Evolutionary conservation across 1,140 invertebrate species (phyloP).

Genomic region (Eumaeus atala): DNA sequence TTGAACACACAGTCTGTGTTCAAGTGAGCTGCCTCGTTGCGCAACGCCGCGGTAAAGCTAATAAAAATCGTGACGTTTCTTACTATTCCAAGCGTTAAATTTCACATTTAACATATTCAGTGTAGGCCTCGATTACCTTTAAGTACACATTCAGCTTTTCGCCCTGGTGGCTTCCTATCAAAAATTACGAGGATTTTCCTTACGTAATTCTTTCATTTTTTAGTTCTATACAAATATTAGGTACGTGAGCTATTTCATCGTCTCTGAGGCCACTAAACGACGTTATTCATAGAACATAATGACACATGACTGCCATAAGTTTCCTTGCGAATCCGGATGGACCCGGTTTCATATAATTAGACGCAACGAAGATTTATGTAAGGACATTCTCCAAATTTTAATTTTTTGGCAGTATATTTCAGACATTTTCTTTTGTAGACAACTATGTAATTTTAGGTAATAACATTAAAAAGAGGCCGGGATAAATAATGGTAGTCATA

Average conservation of each 20-base stretch:
- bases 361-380: conserved; percentile 51
- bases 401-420: conserved; percentile 41
- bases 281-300: conserved; percentile 48
- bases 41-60: conserved; percentile 37
- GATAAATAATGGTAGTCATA: conserved; percentile 6
- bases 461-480: background rate
- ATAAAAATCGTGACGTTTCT: conserved; percentile 39
- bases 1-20: conserved; percentile 50
- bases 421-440: conserved; percentile 18
- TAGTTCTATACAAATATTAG: background rate
- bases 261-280: conserved; percentile 16
- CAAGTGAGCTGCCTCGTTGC: conserved; percentile 43
- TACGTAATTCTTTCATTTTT: conserved; percentile 4
- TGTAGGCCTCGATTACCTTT: conserved; percentile 18
- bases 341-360: conserved; percentile 54
- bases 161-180: conserved; percentile 6
- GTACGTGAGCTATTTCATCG: conserved; percentile 15
- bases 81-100: conserved; percentile 14
- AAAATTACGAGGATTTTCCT: conserved; percentile 6
- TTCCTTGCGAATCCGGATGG: conserved; percentile 38
- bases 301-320: conserved; percentile 55
- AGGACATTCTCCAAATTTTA: conserved; percentile 51
- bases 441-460: conserved; percentile 10
- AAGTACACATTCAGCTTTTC: conserved; percentile 5
- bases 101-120: conserved; percentile 19